These are phyloP conservation scores for Calosoma granatense DNA, from an alignment of 1,140 invertebrate genomes.

Conservation along the genomic window DNA sequence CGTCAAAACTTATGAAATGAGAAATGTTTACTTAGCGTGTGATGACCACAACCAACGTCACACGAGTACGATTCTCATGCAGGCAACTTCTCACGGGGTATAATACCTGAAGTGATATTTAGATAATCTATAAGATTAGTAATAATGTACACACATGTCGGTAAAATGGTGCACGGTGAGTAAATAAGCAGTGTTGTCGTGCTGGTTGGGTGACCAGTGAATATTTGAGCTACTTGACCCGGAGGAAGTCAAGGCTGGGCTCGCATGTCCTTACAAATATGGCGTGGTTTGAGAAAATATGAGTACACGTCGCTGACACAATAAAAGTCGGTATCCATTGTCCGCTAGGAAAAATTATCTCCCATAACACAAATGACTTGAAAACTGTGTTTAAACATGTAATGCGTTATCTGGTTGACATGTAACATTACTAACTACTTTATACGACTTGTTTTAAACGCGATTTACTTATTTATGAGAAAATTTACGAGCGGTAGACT, in stretches of 20 bases:
- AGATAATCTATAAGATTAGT: too few relatives aligned
- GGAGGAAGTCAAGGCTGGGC: not conserved
- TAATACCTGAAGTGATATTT: too few relatives aligned
- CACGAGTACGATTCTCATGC: too few relatives aligned
- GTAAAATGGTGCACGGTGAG: too few relatives aligned
- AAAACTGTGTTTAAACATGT: conserved; percentile 8
- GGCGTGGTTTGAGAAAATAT: not conserved
- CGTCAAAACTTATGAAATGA: not conserved
- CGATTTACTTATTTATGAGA: not conserved
- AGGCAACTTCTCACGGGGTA: too few relatives aligned
- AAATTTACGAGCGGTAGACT: not conserved
- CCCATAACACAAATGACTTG: not conserved
- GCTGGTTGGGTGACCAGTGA: not conserved
- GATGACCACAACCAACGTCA: too few relatives aligned
- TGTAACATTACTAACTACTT: not conserved
- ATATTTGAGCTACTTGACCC: not conserved
- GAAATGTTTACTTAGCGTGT: not conserved
- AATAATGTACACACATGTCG: too few relatives aligned
- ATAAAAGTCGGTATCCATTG: not conserved
- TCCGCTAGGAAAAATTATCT: not conserved
- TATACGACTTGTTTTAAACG: not conserved
- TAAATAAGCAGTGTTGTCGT: too few relatives aligned
- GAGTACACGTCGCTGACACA: not conserved
- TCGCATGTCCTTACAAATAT: not conserved
- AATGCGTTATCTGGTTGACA: not conserved